These are phyloP conservation scores for Bombus ignitus DNA, from an alignment of 1,140 invertebrate genomes.

Conservation along the genomic window DNA sequence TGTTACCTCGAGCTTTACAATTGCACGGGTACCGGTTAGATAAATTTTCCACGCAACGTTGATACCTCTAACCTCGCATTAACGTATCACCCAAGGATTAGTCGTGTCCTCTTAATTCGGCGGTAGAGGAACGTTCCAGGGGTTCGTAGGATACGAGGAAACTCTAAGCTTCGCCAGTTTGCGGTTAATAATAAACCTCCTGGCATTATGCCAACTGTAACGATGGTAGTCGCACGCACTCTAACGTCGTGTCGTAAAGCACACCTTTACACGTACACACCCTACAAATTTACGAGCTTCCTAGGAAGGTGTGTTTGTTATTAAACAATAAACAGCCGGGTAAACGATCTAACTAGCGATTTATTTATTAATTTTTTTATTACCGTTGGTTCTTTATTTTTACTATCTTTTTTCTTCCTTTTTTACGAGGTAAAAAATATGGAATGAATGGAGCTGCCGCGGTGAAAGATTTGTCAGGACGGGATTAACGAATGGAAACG, in stretches of 20 bases:
- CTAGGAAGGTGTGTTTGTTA: slow-evolving; percentile 21
- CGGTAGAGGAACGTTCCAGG: neutral
- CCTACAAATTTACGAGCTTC: slow-evolving; percentile 36
- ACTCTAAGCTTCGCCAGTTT: slow-evolving; percentile 51
- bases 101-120: slow-evolving; percentile 48
- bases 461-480: neutral
- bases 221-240: slow-evolving; percentile 45
- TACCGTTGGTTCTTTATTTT: neutral
- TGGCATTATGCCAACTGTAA: slow-evolving; percentile 60
- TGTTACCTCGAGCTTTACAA: neutral
- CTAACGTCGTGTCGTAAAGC: slow-evolving; percentile 42
- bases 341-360: neutral
- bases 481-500: too few species aligned
- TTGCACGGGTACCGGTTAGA: neutral
- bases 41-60: slow-evolving; percentile 35
- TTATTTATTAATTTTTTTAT: neutral
- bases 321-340: slow-evolving; percentile 33
- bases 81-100: slow-evolving; percentile 53
- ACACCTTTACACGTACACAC: slow-evolving; percentile 9
- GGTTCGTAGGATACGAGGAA: neutral
- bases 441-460: neutral
- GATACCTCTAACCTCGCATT: slow-evolving; percentile 44
- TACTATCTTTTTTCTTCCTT: too few species aligned
- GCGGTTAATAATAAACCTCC: slow-evolving; percentile 68
- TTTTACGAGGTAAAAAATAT: neutral